Evolutionary conservation across 2,888 invertebrate species (phyloP).

Genomic region (Perizoma flavofasciatum): DNA sequence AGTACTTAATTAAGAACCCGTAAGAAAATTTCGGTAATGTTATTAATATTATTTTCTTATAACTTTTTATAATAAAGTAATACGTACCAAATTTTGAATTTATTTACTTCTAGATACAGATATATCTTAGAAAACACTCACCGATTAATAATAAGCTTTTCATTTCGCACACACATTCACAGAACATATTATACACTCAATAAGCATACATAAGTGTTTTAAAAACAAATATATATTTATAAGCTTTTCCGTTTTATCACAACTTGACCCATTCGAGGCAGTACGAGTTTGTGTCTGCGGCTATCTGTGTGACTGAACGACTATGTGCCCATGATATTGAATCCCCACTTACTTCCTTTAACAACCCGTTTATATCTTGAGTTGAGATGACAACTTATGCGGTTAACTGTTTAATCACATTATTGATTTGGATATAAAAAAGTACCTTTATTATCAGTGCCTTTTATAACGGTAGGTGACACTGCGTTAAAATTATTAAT

Average conservation of each 20-base stretch:
- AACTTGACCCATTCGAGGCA: constrained; percentile 1
- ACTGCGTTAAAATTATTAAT: not conserved
- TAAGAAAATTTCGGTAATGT: no score
- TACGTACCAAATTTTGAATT: no score
- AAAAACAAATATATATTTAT: no score
- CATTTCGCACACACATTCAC: constrained; percentile 14
- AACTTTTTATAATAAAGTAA: no score
- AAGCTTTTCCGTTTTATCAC: not conserved
- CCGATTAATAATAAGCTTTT: constrained; percentile 9
- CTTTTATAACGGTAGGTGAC: constrained; percentile 6
- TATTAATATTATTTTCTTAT: no score
- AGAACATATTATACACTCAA: no score
- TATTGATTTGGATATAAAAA: not conserved
- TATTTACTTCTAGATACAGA: not conserved
- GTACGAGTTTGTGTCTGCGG: not conserved
- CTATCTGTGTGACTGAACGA: constrained; percentile 7
- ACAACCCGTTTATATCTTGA: constrained; percentile 9
- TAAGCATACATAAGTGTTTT: no score
- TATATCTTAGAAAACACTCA: constrained; percentile 9
- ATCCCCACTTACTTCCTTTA: constrained; percentile 15
- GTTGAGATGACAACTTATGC: not conserved
- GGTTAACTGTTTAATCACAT: not conserved
- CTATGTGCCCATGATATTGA: constrained; percentile 12
- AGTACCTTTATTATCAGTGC: not conserved
- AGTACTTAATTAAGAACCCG: no score